phyloP scores from a whole-genome alignment of 2,113 vertebrate genomes.

The Trachemys scripta region DNA sequence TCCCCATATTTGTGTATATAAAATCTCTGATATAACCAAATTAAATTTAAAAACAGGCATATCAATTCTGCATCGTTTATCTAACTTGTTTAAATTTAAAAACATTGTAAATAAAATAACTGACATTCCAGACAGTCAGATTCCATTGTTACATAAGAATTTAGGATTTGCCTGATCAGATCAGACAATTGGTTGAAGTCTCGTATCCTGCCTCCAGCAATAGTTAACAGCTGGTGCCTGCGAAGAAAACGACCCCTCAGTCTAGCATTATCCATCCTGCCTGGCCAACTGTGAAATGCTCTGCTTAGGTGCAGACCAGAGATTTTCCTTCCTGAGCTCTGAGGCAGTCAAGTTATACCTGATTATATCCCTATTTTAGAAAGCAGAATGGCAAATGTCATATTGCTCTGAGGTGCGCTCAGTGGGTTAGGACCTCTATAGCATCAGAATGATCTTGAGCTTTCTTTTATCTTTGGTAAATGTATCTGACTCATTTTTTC shows the following conservation, averaged over 20 bases:
- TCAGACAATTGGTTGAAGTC: rapidly evolving
- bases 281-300: not conserved
- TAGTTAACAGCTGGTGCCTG: not conserved
- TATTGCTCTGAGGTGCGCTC: not conserved
- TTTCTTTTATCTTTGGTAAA: not conserved
- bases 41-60: not conserved
- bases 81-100: not conserved
- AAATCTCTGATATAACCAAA: not conserved
- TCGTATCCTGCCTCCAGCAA: not conserved
- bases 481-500: not conserved
- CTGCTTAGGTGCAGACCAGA: not conserved
- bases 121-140: not conserved
- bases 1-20: not conserved
- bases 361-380: not conserved
- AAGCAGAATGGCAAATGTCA: not conserved
- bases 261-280: not conserved
- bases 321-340: not conserved
- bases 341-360: not conserved
- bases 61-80: not conserved
- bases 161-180: not conserved
- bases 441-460: not conserved
- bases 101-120: not conserved
- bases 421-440: not conserved
- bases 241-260: not conserved
- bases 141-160: not conserved